These are phyloP conservation scores for Sphaerodactylus townsendi DNA, from an alignment of 2,113 vertebrate species.

Conservation along the genomic window DNA sequence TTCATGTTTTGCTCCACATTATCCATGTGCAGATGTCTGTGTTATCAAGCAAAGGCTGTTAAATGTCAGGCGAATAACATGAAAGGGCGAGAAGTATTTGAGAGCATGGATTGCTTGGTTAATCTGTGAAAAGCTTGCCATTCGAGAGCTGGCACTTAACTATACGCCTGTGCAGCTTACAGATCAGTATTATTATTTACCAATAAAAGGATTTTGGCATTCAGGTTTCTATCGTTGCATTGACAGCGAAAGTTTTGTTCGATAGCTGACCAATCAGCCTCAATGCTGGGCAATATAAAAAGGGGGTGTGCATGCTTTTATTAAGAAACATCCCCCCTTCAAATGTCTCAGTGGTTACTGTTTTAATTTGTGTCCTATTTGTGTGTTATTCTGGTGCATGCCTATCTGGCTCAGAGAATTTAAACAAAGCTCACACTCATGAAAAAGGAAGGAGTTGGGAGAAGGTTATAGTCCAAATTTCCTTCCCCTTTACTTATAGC, in stretches of 20 bases:
- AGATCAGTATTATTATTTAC: conserved; percentile 49
- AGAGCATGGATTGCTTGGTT: conserved; percentile 68
- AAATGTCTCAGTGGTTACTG: too few species aligned
- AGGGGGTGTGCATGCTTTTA: too few species aligned
- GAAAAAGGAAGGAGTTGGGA: too few species aligned
- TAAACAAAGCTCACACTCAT: too few species aligned
- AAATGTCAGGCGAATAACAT: conserved; percentile 81
- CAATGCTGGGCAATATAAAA: neutral
- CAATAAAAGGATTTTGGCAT: conserved; percentile 21
- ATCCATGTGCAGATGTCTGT: conserved; percentile 70
- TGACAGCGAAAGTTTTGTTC: neutral
- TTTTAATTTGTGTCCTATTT: too few species aligned
- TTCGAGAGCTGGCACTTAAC: conserved; percentile 48
- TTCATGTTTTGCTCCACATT: conserved; percentile 68
- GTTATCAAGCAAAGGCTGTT: conserved; percentile 71
- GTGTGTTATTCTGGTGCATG: too few species aligned
- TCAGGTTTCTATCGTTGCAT: conserved; percentile 51
- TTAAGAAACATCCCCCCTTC: too few species aligned
- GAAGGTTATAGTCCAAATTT: too few species aligned
- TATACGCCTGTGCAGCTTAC: conserved; percentile 22
- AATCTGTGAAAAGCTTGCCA: conserved; percentile 67
- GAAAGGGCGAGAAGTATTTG: conserved; percentile 78
- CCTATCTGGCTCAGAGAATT: too few species aligned
- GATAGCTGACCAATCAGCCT: neutral
- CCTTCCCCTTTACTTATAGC: too few species aligned